Evolutionary conservation across 1,140 invertebrate species (phyloP).

Genomic region (Laodelphax striatellus): DNA sequence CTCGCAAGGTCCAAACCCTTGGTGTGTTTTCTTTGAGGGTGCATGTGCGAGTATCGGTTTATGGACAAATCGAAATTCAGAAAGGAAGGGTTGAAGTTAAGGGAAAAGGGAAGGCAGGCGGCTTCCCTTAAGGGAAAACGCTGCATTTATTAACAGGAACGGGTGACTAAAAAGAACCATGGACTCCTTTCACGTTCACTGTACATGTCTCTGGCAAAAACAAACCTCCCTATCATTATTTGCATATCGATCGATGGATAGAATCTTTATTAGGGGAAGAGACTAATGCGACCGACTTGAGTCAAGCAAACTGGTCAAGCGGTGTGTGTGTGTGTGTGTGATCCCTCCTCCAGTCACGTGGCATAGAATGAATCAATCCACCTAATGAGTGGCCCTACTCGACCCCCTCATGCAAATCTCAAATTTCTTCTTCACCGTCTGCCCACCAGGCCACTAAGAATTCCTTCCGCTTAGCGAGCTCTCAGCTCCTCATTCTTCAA

Average conservation of each 20-base stretch:
- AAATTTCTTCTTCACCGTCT: no score
- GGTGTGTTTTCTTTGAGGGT: no score
- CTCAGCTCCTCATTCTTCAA: no score
- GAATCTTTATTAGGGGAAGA: constrained; percentile 19
- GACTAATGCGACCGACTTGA: constrained; percentile 9
- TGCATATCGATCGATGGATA: constrained; percentile 21
- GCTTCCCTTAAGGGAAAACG: constrained; percentile 2
- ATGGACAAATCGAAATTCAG: constrained; percentile 1
- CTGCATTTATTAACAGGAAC: constrained; percentile 1
- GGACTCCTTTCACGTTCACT: neutral
- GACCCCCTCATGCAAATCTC: no score
- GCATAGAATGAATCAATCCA: constrained; percentile 18
- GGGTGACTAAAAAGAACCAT: neutral
- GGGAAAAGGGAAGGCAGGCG: neutral
- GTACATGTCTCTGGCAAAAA: constrained; percentile 16
- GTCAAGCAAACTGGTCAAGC: constrained; percentile 12
- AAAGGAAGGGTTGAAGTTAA: neutral
- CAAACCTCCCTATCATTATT: constrained; percentile 22
- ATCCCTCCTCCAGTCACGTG: constrained; percentile 11
- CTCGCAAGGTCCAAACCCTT: no score
- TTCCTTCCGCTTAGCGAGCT: no score
- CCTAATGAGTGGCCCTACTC: constrained; percentile 10
- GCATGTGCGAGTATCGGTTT: no score
- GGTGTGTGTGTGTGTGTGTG: constrained; percentile 7
- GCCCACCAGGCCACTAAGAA: no score